These are phyloP conservation scores for Drosophila tropicalis DNA, from an alignment of 1,140 invertebrate genomes.

Conservation along the genomic window DNA sequence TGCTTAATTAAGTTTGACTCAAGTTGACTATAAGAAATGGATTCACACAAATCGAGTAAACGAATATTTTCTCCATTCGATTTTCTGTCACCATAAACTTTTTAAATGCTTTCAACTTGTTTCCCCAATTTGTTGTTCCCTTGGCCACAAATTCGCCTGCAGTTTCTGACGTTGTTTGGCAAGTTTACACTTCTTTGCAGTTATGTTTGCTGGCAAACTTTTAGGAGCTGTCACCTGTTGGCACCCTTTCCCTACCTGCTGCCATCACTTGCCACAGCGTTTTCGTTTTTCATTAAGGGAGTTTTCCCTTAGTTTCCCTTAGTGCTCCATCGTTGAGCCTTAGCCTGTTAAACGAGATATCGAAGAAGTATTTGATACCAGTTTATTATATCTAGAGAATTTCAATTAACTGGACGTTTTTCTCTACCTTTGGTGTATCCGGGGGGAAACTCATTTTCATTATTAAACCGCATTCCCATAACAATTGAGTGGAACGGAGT, in stretches of 20 bases:
- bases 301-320: not conserved
- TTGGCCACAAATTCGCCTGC: conserved; percentile 2
- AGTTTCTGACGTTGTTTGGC: conserved; percentile 3
- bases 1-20: conserved; percentile 3
- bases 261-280: not conserved
- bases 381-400: not conserved
- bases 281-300: conserved; percentile 10
- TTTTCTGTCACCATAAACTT: conserved; percentile 29
- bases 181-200: conserved; percentile 16
- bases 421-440: not conserved
- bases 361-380: not conserved
- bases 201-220: conserved; percentile 20
- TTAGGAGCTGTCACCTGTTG: conserved; percentile 17
- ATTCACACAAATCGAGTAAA: not conserved
- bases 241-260: not conserved
- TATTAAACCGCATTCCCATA: conserved; percentile 37
- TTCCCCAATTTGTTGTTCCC: conserved; percentile 5
- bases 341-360: not conserved
- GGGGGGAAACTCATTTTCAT: conserved; percentile 7
- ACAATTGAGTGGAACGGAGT: conserved; percentile 38
- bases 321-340: not conserved
- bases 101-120: conserved; percentile 30
- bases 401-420: conserved; percentile 13
- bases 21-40: not conserved
- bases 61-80: not conserved